Evolutionary conservation across 2,888 invertebrate species (phyloP), one percentile per base, ranked within the genome.

Genomic region (Apeira syringaria): DNA sequence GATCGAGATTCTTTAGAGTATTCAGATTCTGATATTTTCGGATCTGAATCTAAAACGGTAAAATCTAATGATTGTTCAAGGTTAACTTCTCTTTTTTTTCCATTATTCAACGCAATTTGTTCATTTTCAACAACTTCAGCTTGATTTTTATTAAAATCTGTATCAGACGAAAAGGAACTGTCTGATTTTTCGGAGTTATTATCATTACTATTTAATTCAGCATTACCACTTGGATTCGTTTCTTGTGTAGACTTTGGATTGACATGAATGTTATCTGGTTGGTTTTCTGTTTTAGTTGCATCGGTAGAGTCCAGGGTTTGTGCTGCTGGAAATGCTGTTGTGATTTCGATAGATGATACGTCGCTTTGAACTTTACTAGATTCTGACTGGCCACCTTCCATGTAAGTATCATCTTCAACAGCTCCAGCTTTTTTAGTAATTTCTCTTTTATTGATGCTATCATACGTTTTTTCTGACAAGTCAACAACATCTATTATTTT

Each of bases 391-490:
- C 66, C 64, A 52, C 63, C 72, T 39, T 84, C 82, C n/a, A 78
- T 62, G n/a, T 59, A 69, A 56, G 64, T 74, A 52, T 73, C 81
- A 53, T 81, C 81, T 56, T 84, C 83, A 11, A 78, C 70, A 18
- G 83, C 83, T 3, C 74, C 83, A 12, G 81, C 80, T 62, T 88
- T 89, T 47, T 88, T 88, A 3, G 82, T 86, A 36, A 87, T 87
- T 74, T 88, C 89, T 49, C 88, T 70, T 67, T 89, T 89, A 50
- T 70, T 81, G 11, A 81, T 52, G 22, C 26, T 57, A 1, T 66
- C 68, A 31, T 55, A 50, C 27, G 31, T 40, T 11, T 42, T 57
- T 11, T 70, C 62, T 24, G 35, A 15, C 3, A 45, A 8, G 34
- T 65, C 62, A 5, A 47, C 53, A 11, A 75, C 74, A 18, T 74